Evolutionary conservation across 2,113 vertebrate species (phyloP).

Genomic region (Nansenia antarctica): DNA sequence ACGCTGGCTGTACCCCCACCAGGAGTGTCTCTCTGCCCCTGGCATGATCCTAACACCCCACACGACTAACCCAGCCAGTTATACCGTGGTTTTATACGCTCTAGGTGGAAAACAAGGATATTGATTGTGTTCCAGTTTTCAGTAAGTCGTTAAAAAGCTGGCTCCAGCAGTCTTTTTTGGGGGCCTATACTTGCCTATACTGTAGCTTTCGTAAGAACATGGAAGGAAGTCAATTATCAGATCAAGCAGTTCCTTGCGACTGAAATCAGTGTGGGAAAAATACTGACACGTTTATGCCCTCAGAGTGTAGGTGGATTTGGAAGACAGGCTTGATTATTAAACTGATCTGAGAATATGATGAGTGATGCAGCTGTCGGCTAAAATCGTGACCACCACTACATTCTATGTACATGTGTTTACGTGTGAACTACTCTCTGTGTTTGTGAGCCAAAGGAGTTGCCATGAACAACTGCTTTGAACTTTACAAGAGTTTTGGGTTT

Average conservation of each 20-base stretch:
- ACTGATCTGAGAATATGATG: too few relatives aligned
- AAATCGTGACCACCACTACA: too few relatives aligned
- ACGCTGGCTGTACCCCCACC: slow-evolving; percentile 39
- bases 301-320: too few relatives aligned
- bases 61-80: not conserved
- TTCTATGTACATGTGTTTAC: too few relatives aligned
- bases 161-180: slow-evolving; percentile 24
- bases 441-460: too few relatives aligned
- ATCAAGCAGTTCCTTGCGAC: slow-evolving; percentile 30
- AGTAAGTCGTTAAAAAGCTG: slow-evolving; percentile 20
- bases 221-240: slow-evolving; percentile 29
- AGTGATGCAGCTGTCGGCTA: too few relatives aligned
- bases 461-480: too few relatives aligned
- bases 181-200: too few relatives aligned
- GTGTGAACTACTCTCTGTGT: too few relatives aligned
- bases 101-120: slow-evolving; percentile 24
- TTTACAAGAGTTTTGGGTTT: too few relatives aligned
- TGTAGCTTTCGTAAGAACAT: slow-evolving; percentile 33
- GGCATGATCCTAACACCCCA: slow-evolving; percentile 33
- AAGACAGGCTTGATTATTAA: too few relatives aligned
- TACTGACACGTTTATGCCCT: slow-evolving; percentile 13
- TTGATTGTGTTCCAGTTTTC: slow-evolving; percentile 25
- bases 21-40: slow-evolving; percentile 12
- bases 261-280: slow-evolving; percentile 30
- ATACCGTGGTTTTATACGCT: slow-evolving; percentile 23